Percentiles rank a stretch among this genome's conserved stretches.
phyloP scores from a whole-genome alignment of 2,113 vertebrate species.

The Rhadina sibilatrix region DNA sequence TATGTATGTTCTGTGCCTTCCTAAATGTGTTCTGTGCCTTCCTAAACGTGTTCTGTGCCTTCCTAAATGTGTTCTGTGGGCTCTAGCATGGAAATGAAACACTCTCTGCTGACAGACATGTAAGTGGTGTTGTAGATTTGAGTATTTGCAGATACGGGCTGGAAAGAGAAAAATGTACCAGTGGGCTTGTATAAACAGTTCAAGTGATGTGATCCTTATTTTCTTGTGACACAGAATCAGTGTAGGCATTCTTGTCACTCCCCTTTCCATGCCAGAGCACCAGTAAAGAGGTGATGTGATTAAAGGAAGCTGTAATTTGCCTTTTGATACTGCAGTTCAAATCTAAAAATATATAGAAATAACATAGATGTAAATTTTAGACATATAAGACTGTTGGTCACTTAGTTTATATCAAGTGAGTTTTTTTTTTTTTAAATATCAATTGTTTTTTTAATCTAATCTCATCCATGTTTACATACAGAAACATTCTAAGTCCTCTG shows the following conservation, averaged over 20 bases:
- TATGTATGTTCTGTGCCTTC: conserved; percentile 23
- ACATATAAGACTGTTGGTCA: background rate
- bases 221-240: background rate
- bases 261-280: background rate
- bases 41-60: background rate
- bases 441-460: background rate
- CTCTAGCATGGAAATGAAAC: background rate
- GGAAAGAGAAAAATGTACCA: background rate
- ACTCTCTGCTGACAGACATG: background rate
- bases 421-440: background rate
- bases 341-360: background rate
- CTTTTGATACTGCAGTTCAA: background rate
- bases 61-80: background rate
- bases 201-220: background rate
- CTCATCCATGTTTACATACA: background rate
- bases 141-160: background rate
- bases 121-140: background rate
- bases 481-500: background rate
- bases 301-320: background rate
- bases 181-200: background rate
- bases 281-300: background rate
- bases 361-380: background rate
- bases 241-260: background rate
- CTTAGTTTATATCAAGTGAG: background rate
- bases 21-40: background rate